Base-by-base conservation (phyloP, 2,113 vertebrate genomes). In the Butorides virescens region DNA sequence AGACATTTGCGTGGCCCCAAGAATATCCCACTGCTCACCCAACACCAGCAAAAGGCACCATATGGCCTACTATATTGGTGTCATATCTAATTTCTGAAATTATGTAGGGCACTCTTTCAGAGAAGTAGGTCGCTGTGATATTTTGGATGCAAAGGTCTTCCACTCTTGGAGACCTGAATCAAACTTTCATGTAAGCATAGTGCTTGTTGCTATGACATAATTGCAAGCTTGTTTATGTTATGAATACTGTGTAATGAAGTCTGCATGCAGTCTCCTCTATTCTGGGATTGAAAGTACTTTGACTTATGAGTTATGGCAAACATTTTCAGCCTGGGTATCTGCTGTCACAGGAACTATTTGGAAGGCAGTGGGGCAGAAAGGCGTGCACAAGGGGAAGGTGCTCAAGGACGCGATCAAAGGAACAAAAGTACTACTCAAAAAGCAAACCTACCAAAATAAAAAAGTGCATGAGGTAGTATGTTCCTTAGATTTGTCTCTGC, bases 121-220 rank as follows among this genome's bases (percentile, higher is more conserved):
- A 97, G 96, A 93, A 96, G 88, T 94, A 96, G 92, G 96, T 94
- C 58, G 84, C 76, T 94, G 92, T 82, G 96, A 86, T 97, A 95
- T 97, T 97, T 98, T 90, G 94, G 95, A 96, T 73, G 76, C 76
- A 96, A 90, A 98, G 91, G 87, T 97, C 93, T 95, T 96, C 55
- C 74, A 90, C 83, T 96, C 90, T 91, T 95, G 77, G 90, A 96
- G 94, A 96, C 74, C 92, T 93, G 87, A 95, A 88, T 97, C 95
- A 88, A 94, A 95, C 90, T 75, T 93, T 83, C 78, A 84, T 86
- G 75, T 89, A 95, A 95, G 93, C 95, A 92, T 25, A 92, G 89
- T 9, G 93, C 96, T 93, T 94, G 96, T 97, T 97, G 97, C 96
- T 97, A 96, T 93, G 97, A 97, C 97, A 96, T 96, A 97, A 96